Conservation (phyloP, 2,113 vertebrate genomes). For the Leucopsar rothschildi region DNA sequence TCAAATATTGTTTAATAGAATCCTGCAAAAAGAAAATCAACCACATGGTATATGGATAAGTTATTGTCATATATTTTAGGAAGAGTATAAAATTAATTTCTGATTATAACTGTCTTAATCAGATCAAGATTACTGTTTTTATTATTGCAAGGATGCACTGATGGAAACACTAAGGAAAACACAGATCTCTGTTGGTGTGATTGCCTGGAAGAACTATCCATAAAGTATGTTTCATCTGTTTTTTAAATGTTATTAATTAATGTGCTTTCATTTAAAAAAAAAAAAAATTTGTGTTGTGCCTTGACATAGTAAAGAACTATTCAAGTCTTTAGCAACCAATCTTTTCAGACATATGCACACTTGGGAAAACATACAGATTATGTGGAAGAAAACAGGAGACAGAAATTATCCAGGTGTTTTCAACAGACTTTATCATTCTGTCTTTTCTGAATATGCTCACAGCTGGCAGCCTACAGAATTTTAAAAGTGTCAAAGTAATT, state of each 20-base stretch:
- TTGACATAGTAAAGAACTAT: neutral
- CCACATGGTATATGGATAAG: neutral
- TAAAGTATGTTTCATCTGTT: neutral
- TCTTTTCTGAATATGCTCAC: neutral
- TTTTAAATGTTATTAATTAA: neutral
- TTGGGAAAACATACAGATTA: neutral
- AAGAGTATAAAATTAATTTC: neutral
- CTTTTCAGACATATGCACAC: neutral
- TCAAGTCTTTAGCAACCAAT: neutral
- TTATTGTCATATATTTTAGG: neutral
- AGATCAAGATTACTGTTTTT: neutral
- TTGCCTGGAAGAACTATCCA: neutral
- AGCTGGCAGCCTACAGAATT: neutral
- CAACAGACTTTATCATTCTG: neutral
- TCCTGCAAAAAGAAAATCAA: neutral
- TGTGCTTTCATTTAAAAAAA: neutral
- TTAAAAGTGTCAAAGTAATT: neutral
- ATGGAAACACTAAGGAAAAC: neutral
- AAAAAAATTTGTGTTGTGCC: neutral
- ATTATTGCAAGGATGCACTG: neutral
- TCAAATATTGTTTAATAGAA: neutral
- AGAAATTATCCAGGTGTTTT: neutral
- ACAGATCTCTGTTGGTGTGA: neutral
- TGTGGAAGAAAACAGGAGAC: neutral
- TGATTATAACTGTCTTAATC: neutral